Evolutionary conservation across 2,113 vertebrate species (phyloP), one percentile per base, ranked within the genome.

Genomic region (Passer domesticus): DNA sequence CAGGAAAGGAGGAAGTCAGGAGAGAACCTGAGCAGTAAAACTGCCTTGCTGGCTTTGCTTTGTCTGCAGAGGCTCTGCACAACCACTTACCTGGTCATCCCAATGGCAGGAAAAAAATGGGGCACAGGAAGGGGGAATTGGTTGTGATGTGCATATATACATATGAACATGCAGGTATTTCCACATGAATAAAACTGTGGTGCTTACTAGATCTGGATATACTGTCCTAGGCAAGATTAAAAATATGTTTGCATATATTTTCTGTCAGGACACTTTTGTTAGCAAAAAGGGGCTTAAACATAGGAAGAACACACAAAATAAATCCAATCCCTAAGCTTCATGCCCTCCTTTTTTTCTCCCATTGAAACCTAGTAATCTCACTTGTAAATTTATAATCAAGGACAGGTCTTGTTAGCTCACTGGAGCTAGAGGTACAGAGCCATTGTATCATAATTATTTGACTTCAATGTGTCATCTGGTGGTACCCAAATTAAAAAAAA

Each of bases 201-300:
- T 79, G 58, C 78, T 92, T 94, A 24, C 66, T 35, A 53, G 82
- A 75, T 44, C 58, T 68, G 39, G 49, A 31, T 50, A 11, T 16
- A 2, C 73, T 67, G 60, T 95, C 76, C 49, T 69, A 95, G 56
- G 69, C 89, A 87, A 73, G 80, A 82, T 97, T 94, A 85, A 83
- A 94, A 95, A 92, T 72, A 28, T 76, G 41, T 82, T 94, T 91
- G 75, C 81, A 87, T 84, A 5, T 89, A 59, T 92, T 92, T 96
- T 78, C 62, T 95, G 74, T 87, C 73, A 92, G 39, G 53, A 91
- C 92, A 33, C 76, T 84, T 92, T 94, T 6, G 15, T 68, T 90
- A 49, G 21, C n/a, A 60, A 79, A 91, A 66, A 8, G 44, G n/a
- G 16, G 15, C 28, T 59, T 73, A 43, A 89, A 41, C 52, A 28